These are phyloP conservation scores for Ciconia stormi DNA, from an alignment of 2,113 vertebrate species.

Conservation along the genomic window DNA sequence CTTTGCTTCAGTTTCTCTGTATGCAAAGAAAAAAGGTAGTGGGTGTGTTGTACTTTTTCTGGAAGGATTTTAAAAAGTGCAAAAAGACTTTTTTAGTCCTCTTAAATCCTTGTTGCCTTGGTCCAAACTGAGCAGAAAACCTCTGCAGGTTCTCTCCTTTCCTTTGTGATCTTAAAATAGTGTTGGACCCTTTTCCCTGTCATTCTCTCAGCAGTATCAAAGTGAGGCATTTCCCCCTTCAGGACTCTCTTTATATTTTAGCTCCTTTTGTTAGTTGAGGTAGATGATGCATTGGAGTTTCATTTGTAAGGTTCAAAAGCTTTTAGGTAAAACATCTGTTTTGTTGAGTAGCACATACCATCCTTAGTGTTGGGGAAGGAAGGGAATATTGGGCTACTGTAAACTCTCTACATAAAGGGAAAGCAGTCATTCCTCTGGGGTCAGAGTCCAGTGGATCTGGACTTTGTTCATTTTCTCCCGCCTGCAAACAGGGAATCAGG, in stretches of 20 bases:
- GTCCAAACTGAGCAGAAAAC: background rate
- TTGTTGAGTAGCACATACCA: background rate
- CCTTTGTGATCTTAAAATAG: background rate
- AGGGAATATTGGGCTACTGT: background rate
- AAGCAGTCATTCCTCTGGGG: background rate
- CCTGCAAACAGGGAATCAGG: background rate
- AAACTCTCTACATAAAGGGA: background rate
- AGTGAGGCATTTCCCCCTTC: background rate
- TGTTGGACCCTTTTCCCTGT: background rate
- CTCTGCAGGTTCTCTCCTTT: background rate
- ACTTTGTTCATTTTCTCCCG: background rate
- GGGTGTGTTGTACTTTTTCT: background rate
- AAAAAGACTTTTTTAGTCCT: background rate
- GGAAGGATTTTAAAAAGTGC: background rate
- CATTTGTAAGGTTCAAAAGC: background rate
- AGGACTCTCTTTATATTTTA: background rate
- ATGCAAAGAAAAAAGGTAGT: background rate
- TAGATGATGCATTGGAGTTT: background rate
- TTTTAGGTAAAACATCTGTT: constrained; percentile 1
- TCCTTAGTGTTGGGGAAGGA: background rate
- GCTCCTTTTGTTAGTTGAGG: background rate
- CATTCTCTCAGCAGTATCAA: background rate
- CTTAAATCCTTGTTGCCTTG: background rate
- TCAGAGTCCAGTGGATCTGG: background rate
- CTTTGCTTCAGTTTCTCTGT: background rate